Base-by-base conservation (phyloP, 2,888 invertebrate species). In the Eupelmus urozonus region DNA sequence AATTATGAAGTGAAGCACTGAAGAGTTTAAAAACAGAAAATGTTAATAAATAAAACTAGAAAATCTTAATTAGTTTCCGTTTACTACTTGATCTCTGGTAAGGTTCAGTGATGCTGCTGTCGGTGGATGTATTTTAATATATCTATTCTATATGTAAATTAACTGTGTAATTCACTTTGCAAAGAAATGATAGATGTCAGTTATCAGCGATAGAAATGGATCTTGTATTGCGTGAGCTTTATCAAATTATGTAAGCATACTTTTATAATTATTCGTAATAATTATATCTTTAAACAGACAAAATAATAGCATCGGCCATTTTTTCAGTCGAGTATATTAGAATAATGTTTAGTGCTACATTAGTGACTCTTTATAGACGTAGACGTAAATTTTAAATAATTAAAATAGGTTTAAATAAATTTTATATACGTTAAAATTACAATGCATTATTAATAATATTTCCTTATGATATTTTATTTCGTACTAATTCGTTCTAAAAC, bases 41-140 rank as follows among this genome's bases (percentile, higher is more conserved):
- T n/a, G n/a, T n/a, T n/a, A n/a, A n/a, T n/a, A n/a, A n/a, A n/a
- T n/a, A 34, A 34, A 34, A 34, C 5, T 5, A 34, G 9, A 11
- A 29, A 51, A 55, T 51, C 66, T 74, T 65, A n/a, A 71, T 75
- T 78, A n/a, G 78, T 71, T 79, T 79, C 67, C 49, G 34, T 67
- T 75, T 78, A 34, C 59, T 51, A 20, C 29, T 55, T 49, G 60
- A 55, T 67, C 34, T 59, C 40, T 55, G 45, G 53, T 57, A 76
- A 79, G 34, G 34, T 72, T 62, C 27, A 55, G 45, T 74, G 57
- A 57, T 63, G 66, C 62, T 73, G 16, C 53, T 53, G 49, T 70
- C 57, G 20, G 65, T 76, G 55, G 59, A 49, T 76, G 62, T 76
- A 20, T 49, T 62, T 34, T 11, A 13, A 55, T 70, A 20, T 65